Base-by-base conservation (phyloP, 1,140 invertebrate species). In the Plectus sambesii region DNA sequence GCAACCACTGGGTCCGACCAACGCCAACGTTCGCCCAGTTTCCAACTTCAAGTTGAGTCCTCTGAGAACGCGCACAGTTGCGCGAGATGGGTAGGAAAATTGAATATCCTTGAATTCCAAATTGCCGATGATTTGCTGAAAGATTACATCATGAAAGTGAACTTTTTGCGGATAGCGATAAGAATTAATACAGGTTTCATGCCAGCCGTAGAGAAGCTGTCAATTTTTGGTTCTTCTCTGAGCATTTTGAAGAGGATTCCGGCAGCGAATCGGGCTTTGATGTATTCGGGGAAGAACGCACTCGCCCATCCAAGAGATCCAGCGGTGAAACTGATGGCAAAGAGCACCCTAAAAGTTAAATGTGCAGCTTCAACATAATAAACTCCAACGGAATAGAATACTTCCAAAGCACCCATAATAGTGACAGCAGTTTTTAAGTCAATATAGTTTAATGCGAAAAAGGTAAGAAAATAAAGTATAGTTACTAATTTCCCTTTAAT, bases 1-100 rank as follows among this genome's bases (percentile, higher is more conserved):
- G 58, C 81, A 83, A 2, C 85, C 85, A 38, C 82, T 84, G 35
- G 80, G 78, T 0, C 85, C 85, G 0, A 88, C 87, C 2, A 93
- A 70, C 0, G 87, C 88, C 2, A 92, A 80, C 39, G 84, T 86
- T 69, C 88, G 78, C 2, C 88, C 87, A 6, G 80, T 75, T 51
- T 81, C 75, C 5, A 88, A 83, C 33, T 72, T 77, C 12, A 92
- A 66, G 68, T 77, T 80, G 2, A 90, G 72, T n/a, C 77, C 77
- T 59, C 79, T 76, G 4, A 86, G 69, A 51, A 88, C 80, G 73
- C 67, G 49, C n/a, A 66, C 49, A 25, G 69, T 66, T 43, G 68
- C 68, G 48, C 71, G 58, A 6, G 66, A 69, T 19, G 71, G 71
- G 52, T 73, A 73, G 9, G 60, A 63, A 52, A 73, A 72, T 4